phyloP scores from a whole-genome alignment of 2,113 vertebrate species.

The Prunella himalayana region DNA sequence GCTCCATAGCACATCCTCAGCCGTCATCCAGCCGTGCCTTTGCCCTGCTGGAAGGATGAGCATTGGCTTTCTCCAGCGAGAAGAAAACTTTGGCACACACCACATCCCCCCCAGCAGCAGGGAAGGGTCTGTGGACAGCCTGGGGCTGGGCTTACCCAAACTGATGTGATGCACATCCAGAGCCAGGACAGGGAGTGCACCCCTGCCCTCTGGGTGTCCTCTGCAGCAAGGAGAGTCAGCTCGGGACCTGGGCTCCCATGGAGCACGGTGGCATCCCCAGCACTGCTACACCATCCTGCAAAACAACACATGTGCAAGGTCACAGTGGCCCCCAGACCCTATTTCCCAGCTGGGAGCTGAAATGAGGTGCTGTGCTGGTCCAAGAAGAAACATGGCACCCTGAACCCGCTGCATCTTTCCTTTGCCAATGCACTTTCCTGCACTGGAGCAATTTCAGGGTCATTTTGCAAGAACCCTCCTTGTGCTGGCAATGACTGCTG shows the following conservation, averaged over 20 bases:
- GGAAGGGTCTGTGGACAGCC: neutral
- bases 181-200: neutral
- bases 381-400: fast-evolving
- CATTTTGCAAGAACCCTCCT: neutral
- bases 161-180: neutral
- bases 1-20: slow-evolving; percentile 80
- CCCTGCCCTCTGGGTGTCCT: neutral
- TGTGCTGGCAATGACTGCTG: fast-evolving
- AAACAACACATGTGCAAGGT: neutral
- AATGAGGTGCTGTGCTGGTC: fast-evolving
- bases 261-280: neutral
- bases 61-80: neutral
- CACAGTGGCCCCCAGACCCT: neutral
- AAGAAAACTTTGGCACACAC: neutral
- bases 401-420: fast-evolving
- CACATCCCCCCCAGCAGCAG: fast-evolving
- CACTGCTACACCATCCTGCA: neutral
- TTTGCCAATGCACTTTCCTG: neutral
- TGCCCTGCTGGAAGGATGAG: neutral
- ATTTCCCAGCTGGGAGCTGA: neutral
- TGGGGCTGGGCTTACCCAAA: neutral
- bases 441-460: neutral
- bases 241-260: fast-evolving
- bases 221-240: neutral
- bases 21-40: slow-evolving; percentile 5